Base-by-base conservation (phyloP, 2,888 invertebrate genomes). In the Elysia crispata region DNA sequence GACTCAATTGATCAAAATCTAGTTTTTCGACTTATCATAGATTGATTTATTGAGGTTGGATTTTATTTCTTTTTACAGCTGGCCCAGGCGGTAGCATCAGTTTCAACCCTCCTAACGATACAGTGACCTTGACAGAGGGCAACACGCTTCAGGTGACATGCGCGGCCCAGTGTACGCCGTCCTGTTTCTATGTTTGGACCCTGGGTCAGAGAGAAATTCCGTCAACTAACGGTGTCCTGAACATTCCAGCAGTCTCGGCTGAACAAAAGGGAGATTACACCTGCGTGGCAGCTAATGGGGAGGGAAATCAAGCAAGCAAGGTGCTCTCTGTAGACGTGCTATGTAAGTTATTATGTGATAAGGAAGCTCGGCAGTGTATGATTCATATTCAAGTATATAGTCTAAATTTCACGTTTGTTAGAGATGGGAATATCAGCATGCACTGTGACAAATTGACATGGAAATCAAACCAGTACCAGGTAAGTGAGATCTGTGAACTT, bases 121-220 rank as follows among this genome's bases (percentile, higher is more conserved):
- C 81, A 25, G 50, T 75, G 60, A 54, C 78, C 33, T 69, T 74
- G 72, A 60, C 75, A 8, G 75, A 81, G 69, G 75, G 69, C 33
- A 66, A 41, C n/a, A 57, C 67, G 69, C 74, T 81, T 0, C 54
- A 74, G 13, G 75, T 81, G 31, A 75, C 75, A 18, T 81, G 81
- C 69, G 8, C 62, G n/a, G 81, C 81, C 8, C 77, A 81, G 49
- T 81, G 81, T 50, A 81, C 69, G 15, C 81, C 81, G 6, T 49
- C 57, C 1, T 81, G 81, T 54, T 31, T 18, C 25, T 81, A 75
- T 70, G 54, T 28, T 28, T 78, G 81, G 81, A 28, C 41, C 5
- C 64, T 30, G 20, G 75, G 62, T 6, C 25, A 41, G 33, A 23
- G 31, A 25, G 75, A 74, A 30, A 41, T 81, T 11, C 31, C 23